phyloP scores from a whole-genome alignment of 2,113 vertebrate genomes.

The Ceuthmochares aereus region DNA sequence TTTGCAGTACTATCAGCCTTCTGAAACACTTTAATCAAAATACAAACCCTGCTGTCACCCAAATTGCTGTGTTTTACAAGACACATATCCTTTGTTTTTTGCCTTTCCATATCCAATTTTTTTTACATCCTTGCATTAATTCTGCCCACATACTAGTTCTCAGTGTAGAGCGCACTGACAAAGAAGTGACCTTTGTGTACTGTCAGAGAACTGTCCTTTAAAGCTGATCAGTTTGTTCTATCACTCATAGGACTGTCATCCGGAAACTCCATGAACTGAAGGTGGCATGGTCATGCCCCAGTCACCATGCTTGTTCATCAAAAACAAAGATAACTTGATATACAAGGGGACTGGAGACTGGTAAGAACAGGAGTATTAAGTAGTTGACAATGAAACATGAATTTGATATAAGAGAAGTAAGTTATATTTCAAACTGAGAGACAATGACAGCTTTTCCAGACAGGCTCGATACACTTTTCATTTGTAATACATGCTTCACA shows the following conservation, averaged over 20 bases:
- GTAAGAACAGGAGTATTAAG: neutral
- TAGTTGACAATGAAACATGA: neutral
- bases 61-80: neutral
- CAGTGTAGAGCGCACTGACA: neutral
- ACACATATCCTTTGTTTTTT: neutral
- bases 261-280: neutral
- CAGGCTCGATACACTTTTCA: neutral
- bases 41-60: neutral
- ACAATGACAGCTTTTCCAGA: neutral
- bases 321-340: neutral
- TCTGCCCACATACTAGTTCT: neutral
- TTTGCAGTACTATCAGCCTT: neutral
- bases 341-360: neutral
- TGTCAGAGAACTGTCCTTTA: neutral
- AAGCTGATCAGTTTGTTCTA: neutral
- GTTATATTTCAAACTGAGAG: neutral
- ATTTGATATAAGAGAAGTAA: neutral
- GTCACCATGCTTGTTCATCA: neutral
- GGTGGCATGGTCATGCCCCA: neutral
- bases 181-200: neutral
- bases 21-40: conserved; percentile 26
- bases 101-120: neutral
- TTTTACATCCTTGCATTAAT: neutral
- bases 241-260: neutral
- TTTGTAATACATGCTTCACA: neutral